Base-by-base conservation (phyloP, 2,113 vertebrate genomes). In the Pionites leucogaster region DNA sequence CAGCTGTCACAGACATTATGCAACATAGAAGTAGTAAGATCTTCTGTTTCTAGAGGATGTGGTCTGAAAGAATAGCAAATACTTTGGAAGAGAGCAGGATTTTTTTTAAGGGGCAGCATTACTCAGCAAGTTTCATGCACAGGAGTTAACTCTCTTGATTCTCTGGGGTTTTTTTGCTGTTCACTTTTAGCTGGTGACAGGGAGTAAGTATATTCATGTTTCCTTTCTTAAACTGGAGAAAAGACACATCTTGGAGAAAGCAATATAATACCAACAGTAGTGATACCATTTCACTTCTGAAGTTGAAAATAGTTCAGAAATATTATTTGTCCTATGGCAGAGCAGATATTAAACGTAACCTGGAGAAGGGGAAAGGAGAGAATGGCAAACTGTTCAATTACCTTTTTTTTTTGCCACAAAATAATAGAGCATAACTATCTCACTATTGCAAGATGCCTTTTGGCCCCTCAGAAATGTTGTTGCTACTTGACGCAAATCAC, bases 61-160 rank as follows among this genome's bases (percentile, higher is more conserved):
- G 93, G 92, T 84, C 75, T 78, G 60, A 70, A 82, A 81, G 53
- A 90, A 78, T 3, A 87, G 33, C 63, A 82, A 87, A 64, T 19
- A 59, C 16, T 82, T 79, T 76, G 15, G 28, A 87, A 50, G 72
- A 72, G 33, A 86, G 55, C 17, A 33, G 53, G 60, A 10, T 7
- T 86, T 93, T 87, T 93, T 94, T 90, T 37, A 63, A 62, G 67
- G 31, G 20, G 16, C 92, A 91, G 71, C 57, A 70, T 97, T 85
- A 94, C 83, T 96, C 94, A 96, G 95, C 96, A 96, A 93, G 3
- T 96, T 92, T 92, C 70, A 39, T 57, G 62, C 17, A 24, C 15
- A 85, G n/a, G 47, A 91, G 53, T 89, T 35, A 84, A 52, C 28
- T 11, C 28, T 91, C 37, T 31, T 53, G 28, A 41, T 87, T 72